Evolutionary conservation across 2,113 vertebrate species (phyloP), one percentile per base, ranked within the genome.

Genomic region (Petrocephalus microphthalmus): DNA sequence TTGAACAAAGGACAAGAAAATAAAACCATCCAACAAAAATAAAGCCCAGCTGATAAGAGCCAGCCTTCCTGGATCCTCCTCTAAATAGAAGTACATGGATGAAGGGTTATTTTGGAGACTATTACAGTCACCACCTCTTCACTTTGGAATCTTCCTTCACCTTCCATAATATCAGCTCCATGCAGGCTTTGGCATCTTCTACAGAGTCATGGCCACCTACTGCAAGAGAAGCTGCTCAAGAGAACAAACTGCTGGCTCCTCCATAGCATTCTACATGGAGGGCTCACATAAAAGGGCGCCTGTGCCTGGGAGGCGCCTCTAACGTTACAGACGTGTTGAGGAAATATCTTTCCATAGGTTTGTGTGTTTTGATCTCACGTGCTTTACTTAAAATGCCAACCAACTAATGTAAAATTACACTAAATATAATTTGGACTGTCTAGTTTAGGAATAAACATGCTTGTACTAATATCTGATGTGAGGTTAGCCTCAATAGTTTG

Each of bases 141-240:
- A 91, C 87, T 94, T 95, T 96, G 19, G 93, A 92, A 82, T 96
- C 95, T 87, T 95, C 94, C 90, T 95, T 96, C 19, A 95, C 87
- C 89, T 95, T 96, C 95, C 96, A 96, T 49, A 97, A 89, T 91
- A 96, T 94, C 3, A 97, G 94, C 84, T 97, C 96, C 95, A 97
- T 96, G 89, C 94, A 97, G n/a, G 94, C 93, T 0, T 88, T 53
- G 33, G 95, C 95, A 49, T 96, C 94, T 82, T 96, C 96, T 56
- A 91, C 94, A 81, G 95, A 96, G 91, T 95, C 94, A 22, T 95
- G 95, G 52, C 95, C 95, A 91, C 45, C 92, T 90, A 93, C 96
- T 95, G 91, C 45, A 85, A 91, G 52, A 91, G 91, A 94, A 78
- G 42, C 19, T 3, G 33, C 33, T 25, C 13, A 53, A 54, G 84